Percentiles rank a stretch among this genome's conserved stretches.
Conservation (phyloP, 2,113 vertebrate genomes). For the Leucoraja erinaceus region DNA sequence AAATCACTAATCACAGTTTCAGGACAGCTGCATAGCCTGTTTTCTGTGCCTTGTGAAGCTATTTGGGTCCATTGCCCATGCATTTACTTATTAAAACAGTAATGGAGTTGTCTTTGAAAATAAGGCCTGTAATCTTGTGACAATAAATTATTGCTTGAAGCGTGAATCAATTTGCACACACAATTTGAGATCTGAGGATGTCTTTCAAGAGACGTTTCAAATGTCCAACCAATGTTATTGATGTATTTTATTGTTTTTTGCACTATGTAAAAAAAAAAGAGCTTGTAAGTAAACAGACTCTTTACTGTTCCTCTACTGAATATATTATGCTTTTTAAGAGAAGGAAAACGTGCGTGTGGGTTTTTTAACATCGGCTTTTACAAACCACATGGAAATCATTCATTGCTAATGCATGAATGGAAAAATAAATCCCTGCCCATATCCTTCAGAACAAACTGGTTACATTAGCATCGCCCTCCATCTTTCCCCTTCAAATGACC, state of each 20-base stretch:
- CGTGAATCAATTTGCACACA: constrained; percentile 33
- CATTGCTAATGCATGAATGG: background rate
- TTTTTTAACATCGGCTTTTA: background rate
- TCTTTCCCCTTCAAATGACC: background rate
- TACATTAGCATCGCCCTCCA: too few species aligned
- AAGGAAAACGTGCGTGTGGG: background rate
- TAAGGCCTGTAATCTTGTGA: constrained; percentile 1
- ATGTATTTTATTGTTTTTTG: constrained; percentile 17
- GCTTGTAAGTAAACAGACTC: background rate
- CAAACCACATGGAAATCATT: background rate
- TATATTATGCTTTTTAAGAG: constrained; percentile 31
- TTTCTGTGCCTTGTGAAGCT: constrained; percentile 15
- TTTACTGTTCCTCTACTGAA: constrained; percentile 18
- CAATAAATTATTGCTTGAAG: constrained; percentile 19
- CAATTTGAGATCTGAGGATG: constrained; percentile 2
- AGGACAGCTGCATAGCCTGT: background rate
- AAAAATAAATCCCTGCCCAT: background rate
- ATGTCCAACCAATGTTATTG: constrained; percentile 21
- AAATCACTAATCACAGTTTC: constrained; percentile 9
- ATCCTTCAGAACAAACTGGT: background rate
- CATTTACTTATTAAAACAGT: background rate
- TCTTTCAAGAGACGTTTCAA: background rate
- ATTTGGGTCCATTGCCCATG: background rate
- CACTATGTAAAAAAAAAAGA: constrained; percentile 30
- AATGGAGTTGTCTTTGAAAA: constrained; percentile 12